Evolutionary conservation across 2,888 invertebrate genomes (phyloP), one percentile per base, ranked within the genome.

Genomic region (Monopis laevigella): DNA sequence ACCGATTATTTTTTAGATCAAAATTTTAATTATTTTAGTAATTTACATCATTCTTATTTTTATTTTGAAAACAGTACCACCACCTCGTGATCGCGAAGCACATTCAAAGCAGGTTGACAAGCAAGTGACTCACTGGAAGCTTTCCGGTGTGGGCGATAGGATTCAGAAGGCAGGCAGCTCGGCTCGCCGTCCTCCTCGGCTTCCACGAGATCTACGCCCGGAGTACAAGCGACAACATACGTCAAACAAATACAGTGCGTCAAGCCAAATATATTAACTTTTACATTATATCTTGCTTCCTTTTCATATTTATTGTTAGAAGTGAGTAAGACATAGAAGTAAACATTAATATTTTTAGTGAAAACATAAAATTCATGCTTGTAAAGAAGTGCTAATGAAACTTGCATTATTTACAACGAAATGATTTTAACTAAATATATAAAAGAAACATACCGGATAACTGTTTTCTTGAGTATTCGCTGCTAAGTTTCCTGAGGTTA

Each of bases 361-460:
- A n/a, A n/a, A n/a, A n/a, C n/a, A n/a, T n/a, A n/a, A 36, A 18
- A 4, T 11, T 16, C 36, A 36, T 36, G 36, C 36, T 21, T 18
- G 36, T 21, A 12, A 16, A 11, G 21, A 36, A 7, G 6, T 24
- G 6, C 6, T 24, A 7, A 7, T 7, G 6, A 24, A 10, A 24
- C 24, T 7, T 24, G 24, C 24, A 24, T n/a, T n/a, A n/a, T n/a
- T n/a, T n/a, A n/a, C n/a, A n/a, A n/a, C n/a, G n/a, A n/a, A n/a
- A n/a, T n/a, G n/a, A n/a, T n/a, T n/a, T n/a, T n/a, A n/a, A n/a
- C n/a, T n/a, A n/a, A n/a, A n/a, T n/a, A n/a, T n/a, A n/a, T n/a
- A n/a, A n/a, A n/a, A n/a, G n/a, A n/a, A n/a, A n/a, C n/a, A n/a
- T 61, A 82, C 82, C 82, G 66, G 82, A 80, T 54, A 82, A 65